Evolutionary conservation across 2,888 invertebrate genomes (phyloP), one percentile per base, ranked within the genome.

Genomic region (Plagodis pulveraria): DNA sequence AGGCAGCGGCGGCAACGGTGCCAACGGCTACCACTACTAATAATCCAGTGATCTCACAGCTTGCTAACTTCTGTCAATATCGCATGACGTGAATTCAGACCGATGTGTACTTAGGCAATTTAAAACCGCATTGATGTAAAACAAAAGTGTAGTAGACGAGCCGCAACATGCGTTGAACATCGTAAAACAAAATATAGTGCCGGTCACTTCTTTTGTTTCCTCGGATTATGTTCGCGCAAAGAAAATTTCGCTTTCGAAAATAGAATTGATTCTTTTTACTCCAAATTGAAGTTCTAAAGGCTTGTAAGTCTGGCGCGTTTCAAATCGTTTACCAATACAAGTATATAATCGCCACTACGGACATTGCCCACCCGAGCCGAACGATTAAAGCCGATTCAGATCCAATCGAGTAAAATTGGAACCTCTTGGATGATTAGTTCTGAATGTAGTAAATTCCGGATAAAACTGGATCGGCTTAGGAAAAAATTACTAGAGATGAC

Each of bases 21-120:
- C 77, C 46, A 76, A 70, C 52, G 89, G 90, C 57, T 91, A 91
- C 77, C 90, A 88, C 69, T 91, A 91, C 72, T 69, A 63, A 62
- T 7, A 6, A 10, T 42, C 43, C 43, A 34, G 0, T 88, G 83
- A 91, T 86, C 85, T 87, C 84, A 69, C 63, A 49, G 12, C 62
- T 63, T 65, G 71, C 69, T 71, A 69, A 62, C 65, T 62, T 61
- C 66, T 66, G 72, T 47, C 70, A 74, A 59, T 73, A 71, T 72
- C 71, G 71, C 72, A 72, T 40, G 8, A 36, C 57, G 54, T 56
- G 60, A 63, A 22, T 22, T 22, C 22, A 22, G 22, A 22, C 22
- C 22, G 22, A 22, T 22, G 4, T 22, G 22, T 22, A 22, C 22
- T 22, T 22, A 41, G 12, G 10, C 35, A 44, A 41, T 41, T 43